Conservation (phyloP, 2,888 invertebrate species). For the Phyto melanocephala region DNA sequence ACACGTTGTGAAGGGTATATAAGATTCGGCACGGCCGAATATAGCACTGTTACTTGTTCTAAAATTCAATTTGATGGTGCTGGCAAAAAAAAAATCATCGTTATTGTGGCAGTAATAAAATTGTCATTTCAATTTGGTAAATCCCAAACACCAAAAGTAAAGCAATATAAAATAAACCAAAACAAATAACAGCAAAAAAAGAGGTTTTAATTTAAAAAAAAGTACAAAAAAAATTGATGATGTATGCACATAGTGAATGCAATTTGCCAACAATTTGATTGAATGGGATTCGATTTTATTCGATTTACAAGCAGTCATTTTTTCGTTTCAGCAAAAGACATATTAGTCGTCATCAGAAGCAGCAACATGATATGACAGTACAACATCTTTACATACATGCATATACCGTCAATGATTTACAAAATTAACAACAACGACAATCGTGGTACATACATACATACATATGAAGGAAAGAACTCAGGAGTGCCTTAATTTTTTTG, state of each 20-base stretch:
- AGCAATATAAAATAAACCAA: conserved; percentile 45
- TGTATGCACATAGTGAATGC: conserved; percentile 54
- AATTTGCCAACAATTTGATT: conserved; percentile 65
- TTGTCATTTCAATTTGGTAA: conserved; percentile 64
- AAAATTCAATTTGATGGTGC: conserved; percentile 57
- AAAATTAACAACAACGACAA: background rate
- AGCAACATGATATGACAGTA: background rate
- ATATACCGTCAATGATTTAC: conserved; percentile 19
- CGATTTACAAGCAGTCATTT: conserved; percentile 53
- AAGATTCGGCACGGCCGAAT: no score
- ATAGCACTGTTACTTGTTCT: conserved; percentile 11
- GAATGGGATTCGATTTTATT: conserved; percentile 64
- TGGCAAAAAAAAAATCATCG: conserved; percentile 13
- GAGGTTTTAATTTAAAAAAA: conserved; percentile 1
- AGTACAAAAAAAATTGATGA: conserved; percentile 2
- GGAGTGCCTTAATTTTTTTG: conserved; percentile 55
- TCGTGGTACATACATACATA: no score
- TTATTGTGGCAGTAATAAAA: conserved; percentile 62
- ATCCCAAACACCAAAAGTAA: conserved; percentile 57
- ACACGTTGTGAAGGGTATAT: no score
- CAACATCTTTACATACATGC: no score
- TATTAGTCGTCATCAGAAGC: conserved; percentile 21
- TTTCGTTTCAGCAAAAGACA: conserved; percentile 26
- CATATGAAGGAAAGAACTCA: conserved; percentile 27
- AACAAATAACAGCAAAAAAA: conserved; percentile 7